Evolutionary conservation across 1,140 invertebrate genomes (phyloP).

Genomic region (Drosophila elegans): DNA sequence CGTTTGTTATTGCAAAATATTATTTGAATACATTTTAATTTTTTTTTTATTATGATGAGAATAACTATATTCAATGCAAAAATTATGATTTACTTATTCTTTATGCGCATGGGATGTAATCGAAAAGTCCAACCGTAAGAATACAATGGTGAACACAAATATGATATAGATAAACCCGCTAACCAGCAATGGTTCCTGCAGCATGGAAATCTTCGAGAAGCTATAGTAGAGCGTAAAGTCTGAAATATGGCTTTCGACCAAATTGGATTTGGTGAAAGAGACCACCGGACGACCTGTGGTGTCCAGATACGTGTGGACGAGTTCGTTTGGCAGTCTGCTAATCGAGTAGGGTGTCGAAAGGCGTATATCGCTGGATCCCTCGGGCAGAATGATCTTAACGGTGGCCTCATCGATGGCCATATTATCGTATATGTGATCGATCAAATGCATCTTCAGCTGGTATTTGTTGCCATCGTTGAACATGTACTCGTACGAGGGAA

Average conservation of each 20-base stretch:
- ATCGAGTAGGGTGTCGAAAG: constrained; percentile 94
- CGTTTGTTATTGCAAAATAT: constrained; percentile 24
- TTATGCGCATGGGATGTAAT: constrained; percentile 87
- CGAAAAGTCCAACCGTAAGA: constrained; percentile 98
- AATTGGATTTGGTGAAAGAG: constrained; percentile 93
- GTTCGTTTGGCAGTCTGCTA: constrained; percentile 89
- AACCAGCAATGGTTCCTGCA: constrained; percentile 97
- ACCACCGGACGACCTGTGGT: constrained; percentile 96
- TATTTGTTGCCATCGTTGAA: constrained; percentile 93
- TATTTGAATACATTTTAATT: constrained; percentile 8
- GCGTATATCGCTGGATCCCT: constrained; percentile 93
- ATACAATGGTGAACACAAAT: constrained; percentile 96
- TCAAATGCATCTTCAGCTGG: constrained; percentile 94
- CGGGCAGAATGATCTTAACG: constrained; percentile 97
- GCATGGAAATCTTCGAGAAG: constrained; percentile 93
- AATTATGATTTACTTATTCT: constrained; percentile 70
- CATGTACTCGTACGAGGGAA: constrained; percentile 98
- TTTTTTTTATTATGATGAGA: constrained; percentile 7
- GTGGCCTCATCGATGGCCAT: constrained; percentile 97
- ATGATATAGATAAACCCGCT: constrained; percentile 95
- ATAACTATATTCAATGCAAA: constrained; percentile 11
- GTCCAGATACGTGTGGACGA: constrained; percentile 98
- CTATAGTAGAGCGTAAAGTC: constrained; percentile 94
- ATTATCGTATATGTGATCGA: constrained; percentile 99
- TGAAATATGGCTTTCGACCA: constrained; percentile 99